Conservation (phyloP, 2,888 invertebrate genomes). For the Limenitis camilla region DNA sequence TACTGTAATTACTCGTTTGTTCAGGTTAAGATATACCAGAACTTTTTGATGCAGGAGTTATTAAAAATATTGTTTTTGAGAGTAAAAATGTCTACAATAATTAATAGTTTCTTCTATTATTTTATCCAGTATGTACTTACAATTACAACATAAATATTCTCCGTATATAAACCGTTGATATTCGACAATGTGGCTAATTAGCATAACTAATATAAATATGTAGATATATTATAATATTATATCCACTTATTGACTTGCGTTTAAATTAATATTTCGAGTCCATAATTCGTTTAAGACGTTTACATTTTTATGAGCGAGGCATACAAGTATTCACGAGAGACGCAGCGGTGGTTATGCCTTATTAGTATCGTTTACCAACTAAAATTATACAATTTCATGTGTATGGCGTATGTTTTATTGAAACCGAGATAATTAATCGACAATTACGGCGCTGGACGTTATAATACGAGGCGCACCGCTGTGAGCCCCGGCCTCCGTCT, state of each 20-base stretch:
- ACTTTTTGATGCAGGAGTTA: too few species aligned
- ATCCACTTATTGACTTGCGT: slow-evolving; percentile 36
- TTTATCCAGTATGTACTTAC: too few species aligned
- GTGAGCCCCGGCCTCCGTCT: slow-evolving; percentile 45
- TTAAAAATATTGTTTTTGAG: too few species aligned
- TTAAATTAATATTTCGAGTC: slow-evolving; percentile 40
- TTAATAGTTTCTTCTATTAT: too few species aligned
- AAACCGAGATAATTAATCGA: slow-evolving; percentile 70
- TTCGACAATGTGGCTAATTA: background rate
- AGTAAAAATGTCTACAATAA: too few species aligned
- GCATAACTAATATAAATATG: slow-evolving; percentile 8
- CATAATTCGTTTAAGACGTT: slow-evolving; percentile 47
- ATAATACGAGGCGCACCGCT: slow-evolving; percentile 64
- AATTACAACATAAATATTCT: too few species aligned
- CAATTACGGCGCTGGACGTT: slow-evolving; percentile 69
- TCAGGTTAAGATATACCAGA: too few species aligned
- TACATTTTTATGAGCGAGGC: slow-evolving; percentile 49
- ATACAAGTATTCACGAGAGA: slow-evolving; percentile 46
- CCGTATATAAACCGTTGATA: background rate
- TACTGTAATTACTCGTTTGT: too few species aligned
- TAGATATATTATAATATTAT: background rate
- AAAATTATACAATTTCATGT: slow-evolving; percentile 68
- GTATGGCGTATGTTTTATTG: slow-evolving; percentile 68
- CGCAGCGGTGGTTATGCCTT: slow-evolving; percentile 57
- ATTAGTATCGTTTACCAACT: slow-evolving; percentile 61